These are phyloP conservation scores for Henricia sp. DNA, from an alignment of 53 echinoderm and acorn worm species.

Conservation along the genomic window DNA sequence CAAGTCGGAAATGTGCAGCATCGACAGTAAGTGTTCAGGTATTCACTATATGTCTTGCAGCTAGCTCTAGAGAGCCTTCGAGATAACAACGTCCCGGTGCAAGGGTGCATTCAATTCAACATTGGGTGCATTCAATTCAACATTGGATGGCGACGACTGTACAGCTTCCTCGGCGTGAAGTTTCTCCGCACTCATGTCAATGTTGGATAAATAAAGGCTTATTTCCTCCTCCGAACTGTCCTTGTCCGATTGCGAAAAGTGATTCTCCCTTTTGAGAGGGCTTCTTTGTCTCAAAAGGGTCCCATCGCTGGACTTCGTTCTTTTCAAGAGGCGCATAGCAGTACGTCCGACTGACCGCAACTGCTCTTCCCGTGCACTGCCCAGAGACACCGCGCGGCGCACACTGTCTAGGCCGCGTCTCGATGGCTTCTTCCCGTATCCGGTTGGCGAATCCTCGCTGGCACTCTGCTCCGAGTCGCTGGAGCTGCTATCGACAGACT, in stretches of 20 bases:
- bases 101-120: no score
- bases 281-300: constrained; percentile 11
- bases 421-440: constrained; percentile 3
- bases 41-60: no score
- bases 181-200: constrained; percentile 23
- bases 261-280: not conserved
- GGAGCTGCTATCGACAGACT: constrained; percentile 30
- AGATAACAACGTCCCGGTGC: no score
- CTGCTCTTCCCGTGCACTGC: constrained; percentile 29
- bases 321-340: constrained; percentile 53
- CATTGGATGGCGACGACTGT: no score
- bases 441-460: not conserved
- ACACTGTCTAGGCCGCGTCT: constrained; percentile 18
- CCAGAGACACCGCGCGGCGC: constrained; percentile 11
- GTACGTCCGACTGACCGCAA: constrained; percentile 48
- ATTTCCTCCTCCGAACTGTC: constrained; percentile 36
- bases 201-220: constrained; percentile 30
- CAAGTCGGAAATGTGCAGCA: no score
- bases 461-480: constrained; percentile 27
- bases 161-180: no score
- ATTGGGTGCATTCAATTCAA: no score
- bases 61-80: no score
- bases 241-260: constrained; percentile 26
- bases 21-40: no score
- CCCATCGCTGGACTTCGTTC: constrained; percentile 48